A percentile compares a stretch with the other conserved stretches of the same genome.
Evolutionary conservation across 2,888 invertebrate species (phyloP).

Genomic region (Melinopterus prodromus): DNA sequence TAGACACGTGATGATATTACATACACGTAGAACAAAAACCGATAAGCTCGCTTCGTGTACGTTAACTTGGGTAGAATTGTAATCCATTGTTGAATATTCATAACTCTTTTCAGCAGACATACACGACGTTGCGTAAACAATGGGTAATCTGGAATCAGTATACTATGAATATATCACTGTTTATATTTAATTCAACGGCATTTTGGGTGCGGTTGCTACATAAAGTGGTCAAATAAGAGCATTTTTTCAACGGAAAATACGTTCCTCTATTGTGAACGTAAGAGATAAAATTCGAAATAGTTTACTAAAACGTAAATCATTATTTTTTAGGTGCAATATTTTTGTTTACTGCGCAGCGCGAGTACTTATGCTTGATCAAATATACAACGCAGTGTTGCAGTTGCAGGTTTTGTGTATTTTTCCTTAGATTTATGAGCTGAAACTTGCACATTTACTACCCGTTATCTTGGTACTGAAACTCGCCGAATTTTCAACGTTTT

Average conservation of each 20-base stretch:
- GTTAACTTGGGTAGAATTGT: background rate
- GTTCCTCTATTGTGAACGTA: background rate
- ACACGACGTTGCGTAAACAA: background rate
- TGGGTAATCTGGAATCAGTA: background rate
- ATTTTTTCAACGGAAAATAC: background rate
- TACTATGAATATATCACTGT: background rate
- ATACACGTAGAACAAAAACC: background rate
- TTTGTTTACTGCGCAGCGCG: background rate
- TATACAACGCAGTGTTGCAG: background rate
- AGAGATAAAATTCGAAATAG: background rate
- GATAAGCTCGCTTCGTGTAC: background rate
- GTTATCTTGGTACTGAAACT: background rate
- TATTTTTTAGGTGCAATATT: background rate
- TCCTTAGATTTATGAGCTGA: background rate
- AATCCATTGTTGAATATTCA: slow-evolving; percentile 4
- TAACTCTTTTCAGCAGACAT: background rate
- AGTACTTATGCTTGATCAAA: background rate
- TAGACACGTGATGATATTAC: no score
- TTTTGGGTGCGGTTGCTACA: background rate
- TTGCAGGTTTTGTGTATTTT: background rate
- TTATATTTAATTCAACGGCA: background rate
- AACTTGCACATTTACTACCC: background rate
- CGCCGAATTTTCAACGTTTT: background rate
- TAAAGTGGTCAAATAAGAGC: background rate
- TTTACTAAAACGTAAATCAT: background rate